phyloP scores from a whole-genome alignment of 2,888 invertebrate genomes.

The Mechanitis messenoides region DNA sequence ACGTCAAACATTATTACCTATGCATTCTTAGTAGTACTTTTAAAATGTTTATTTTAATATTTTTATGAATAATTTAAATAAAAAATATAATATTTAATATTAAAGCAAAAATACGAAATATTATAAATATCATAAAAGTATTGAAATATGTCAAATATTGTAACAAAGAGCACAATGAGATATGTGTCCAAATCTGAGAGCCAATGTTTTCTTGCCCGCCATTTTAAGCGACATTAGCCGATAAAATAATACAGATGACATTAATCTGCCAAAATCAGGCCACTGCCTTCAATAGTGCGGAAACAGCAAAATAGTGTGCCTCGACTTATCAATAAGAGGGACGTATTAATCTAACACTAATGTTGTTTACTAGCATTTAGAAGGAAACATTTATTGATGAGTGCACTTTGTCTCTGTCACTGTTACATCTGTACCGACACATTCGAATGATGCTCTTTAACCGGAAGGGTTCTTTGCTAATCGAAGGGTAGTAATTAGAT shows the following conservation, averaged over 20 bases:
- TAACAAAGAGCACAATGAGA: neutral
- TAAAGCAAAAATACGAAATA: no score
- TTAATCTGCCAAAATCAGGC: conserved; percentile 34
- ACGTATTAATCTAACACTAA: conserved; percentile 68
- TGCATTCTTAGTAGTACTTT: conserved; percentile 5
- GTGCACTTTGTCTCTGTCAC: conserved; percentile 62
- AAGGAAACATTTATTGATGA: conserved; percentile 59
- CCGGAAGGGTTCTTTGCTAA: conserved; percentile 32
- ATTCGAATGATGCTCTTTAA: conserved; percentile 29
- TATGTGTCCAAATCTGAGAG: neutral
- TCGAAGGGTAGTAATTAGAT: conserved; percentile 30
- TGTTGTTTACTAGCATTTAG: conserved; percentile 53
- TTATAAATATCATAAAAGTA: no score
- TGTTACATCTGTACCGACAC: conserved; percentile 29
- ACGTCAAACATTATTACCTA: neutral
- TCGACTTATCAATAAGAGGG: conserved; percentile 13
- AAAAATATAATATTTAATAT: no score
- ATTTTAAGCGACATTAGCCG: conserved; percentile 21
- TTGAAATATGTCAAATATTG: no score
- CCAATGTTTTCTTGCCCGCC: neutral
- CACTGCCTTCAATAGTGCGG: conserved; percentile 41
- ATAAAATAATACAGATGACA: conserved; percentile 27
- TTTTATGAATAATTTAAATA: neutral
- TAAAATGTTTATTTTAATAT: conserved; percentile 1
- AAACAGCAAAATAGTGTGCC: conserved; percentile 43